Percentiles rank a stretch among this genome's conserved stretches.
phyloP scores from a whole-genome alignment of 2,113 vertebrate genomes.

The Burhinus oedicnemus region DNA sequence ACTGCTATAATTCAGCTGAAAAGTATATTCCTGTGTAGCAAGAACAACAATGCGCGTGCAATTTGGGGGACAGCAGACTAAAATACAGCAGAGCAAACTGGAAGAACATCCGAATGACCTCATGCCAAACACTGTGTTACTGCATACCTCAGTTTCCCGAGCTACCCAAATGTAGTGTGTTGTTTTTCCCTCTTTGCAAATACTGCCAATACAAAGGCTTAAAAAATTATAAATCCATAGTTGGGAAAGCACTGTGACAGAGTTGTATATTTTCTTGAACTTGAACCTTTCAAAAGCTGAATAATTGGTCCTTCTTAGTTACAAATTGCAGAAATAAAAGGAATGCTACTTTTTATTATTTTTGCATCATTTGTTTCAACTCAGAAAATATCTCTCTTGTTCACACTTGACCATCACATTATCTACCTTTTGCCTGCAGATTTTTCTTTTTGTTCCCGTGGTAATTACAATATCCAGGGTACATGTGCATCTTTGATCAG shows the following conservation, averaged over 20 bases:
- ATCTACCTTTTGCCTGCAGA: background rate
- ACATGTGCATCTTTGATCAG: background rate
- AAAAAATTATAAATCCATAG: background rate
- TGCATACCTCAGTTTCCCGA: background rate
- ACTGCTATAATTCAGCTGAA: background rate
- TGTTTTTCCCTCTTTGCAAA: background rate
- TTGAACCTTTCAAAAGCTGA: background rate
- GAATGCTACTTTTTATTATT: background rate
- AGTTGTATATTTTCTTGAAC: background rate
- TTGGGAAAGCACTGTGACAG: background rate
- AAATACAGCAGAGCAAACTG: background rate
- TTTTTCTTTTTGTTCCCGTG: background rate
- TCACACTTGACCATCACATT: background rate
- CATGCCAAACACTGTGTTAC: background rate
- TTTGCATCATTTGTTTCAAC: background rate
- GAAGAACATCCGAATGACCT: background rate
- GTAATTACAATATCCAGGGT: background rate
- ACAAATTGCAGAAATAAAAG: background rate
- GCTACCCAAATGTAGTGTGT: background rate
- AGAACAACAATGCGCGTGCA: accelerated
- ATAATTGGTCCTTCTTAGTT: background rate
- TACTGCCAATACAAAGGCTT: background rate
- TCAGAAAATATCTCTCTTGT: background rate
- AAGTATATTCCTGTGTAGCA: background rate
- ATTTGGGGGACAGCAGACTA: background rate